Percentiles rank a stretch among this genome's conserved stretches.
These are phyloP conservation scores for Polia nebulosa DNA, from an alignment of 2,888 invertebrate genomes.

Conservation along the genomic window DNA sequence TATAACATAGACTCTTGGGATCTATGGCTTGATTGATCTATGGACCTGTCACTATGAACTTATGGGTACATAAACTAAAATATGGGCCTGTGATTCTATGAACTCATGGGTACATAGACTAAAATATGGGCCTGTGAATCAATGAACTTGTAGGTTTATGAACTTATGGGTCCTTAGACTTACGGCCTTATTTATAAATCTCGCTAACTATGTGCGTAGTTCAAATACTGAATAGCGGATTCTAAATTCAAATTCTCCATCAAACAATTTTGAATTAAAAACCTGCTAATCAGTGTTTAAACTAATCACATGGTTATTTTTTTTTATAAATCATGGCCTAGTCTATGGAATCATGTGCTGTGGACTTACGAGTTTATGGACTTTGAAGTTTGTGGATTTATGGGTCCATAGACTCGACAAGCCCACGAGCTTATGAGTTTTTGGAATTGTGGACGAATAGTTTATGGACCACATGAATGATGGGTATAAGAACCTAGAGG, in stretches of 20 bases:
- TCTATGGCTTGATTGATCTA: background rate
- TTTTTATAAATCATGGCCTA: too few relatives aligned
- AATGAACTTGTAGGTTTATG: background rate
- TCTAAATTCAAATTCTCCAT: too few relatives aligned
- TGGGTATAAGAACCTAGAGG: background rate
- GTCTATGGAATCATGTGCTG: background rate
- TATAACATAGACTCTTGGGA: rapidly evolving
- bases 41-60: background rate
- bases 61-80: background rate
- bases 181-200: background rate
- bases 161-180: background rate
- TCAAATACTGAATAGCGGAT: too few relatives aligned
- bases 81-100: background rate
- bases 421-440: background rate
- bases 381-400: background rate
- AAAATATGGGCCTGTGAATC: too few relatives aligned
- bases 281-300: too few relatives aligned
- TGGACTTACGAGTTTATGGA: background rate
- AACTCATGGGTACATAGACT: background rate
- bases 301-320: too few relatives aligned
- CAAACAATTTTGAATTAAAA: too few relatives aligned
- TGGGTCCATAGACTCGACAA: background rate
- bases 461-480: too few relatives aligned
- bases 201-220: too few relatives aligned
- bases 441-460: background rate